Conservation (phyloP, 1,140 invertebrate species). For the Drosophila saltans region DNA sequence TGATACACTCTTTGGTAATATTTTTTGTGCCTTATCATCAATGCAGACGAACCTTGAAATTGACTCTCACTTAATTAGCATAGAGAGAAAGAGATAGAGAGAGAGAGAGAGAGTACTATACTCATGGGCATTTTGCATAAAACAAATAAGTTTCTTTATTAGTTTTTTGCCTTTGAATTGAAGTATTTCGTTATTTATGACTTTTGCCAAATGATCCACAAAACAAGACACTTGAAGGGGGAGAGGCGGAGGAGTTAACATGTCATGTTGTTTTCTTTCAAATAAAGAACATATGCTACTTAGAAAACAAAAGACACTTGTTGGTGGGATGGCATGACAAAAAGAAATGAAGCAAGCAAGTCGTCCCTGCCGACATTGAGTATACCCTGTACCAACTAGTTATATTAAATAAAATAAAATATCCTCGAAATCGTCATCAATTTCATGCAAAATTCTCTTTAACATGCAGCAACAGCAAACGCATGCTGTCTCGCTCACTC, state of each 20-base stretch:
- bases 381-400: too few relatives aligned
- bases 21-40: conserved; percentile 43
- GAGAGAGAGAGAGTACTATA: neutral
- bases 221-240: conserved; percentile 44
- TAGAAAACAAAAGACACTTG: conserved; percentile 29
- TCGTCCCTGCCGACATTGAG: too few relatives aligned
- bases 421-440: too few relatives aligned
- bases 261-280: conserved; percentile 42
- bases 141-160: conserved; percentile 66
- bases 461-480: too few relatives aligned
- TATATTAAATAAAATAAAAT: too few relatives aligned
- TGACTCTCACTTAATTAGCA: conserved; percentile 29
- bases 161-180: conserved; percentile 50
- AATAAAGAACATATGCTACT: conserved; percentile 61
- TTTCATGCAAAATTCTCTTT: too few relatives aligned
- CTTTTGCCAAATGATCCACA: conserved; percentile 52
- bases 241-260: neutral
- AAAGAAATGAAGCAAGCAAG: too few relatives aligned
- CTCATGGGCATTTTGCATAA: conserved; percentile 24
- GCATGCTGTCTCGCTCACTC: too few relatives aligned
- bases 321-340: conserved; percentile 45
- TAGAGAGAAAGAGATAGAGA: conserved; percentile 21
- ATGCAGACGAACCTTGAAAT: conserved; percentile 45
- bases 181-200: conserved; percentile 65
- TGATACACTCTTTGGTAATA: conserved; percentile 12